Base-by-base conservation (phyloP, 2,797 vertebrate species). In the Gallirallus australis region DNA sequence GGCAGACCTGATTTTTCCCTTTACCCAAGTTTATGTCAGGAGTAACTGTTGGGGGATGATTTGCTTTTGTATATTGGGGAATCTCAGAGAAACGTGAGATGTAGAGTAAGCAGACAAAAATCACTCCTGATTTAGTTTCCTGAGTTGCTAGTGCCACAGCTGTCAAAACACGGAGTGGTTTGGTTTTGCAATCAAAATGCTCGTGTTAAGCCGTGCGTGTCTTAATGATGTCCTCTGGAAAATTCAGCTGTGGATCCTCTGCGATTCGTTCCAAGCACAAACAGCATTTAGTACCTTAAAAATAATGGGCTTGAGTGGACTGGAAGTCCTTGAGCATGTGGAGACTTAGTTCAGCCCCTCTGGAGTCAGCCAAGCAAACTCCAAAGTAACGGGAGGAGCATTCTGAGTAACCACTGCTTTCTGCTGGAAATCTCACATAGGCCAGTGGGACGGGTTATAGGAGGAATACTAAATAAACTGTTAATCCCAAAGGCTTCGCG, bases 381-480 rank as follows among this genome's bases (percentile, higher is more conserved):
- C 37, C 79, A 54, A 88, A 94, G 84, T 23, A 93, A 71, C 35
- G 39, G 88, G 37, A 93, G 91, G 66, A 93, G 91, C 85, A 84
- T 86, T 60, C 77, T 90, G 89, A 79, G 89, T 94, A 79, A 86
- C 69, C 48, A 18, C 70, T 64, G 56, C 66, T 95, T 96, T 95
- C 86, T 94, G 65, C 94, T 94, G 54, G 82, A 89, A 92, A 85
- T 76, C 70, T 83, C 71, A 47, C 83, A 31, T 23, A 68, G 81
- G 75, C 73, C 77, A 85, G 64, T 12, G 1, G 52, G 90, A 59
- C 48, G 37, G 82, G 50, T 28, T 57, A 68, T 61, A 78, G 90
- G 88, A 88, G 64, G 87, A 97, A 96, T 95, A 90, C 94, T 96
- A 89, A 97, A 89, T 53, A 93, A 97, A 90, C 93, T 94, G 96